Evolutionary conservation across 1,140 invertebrate genomes (phyloP), one percentile per base, ranked within the genome.

Genomic region (Heterodera carotae): DNA sequence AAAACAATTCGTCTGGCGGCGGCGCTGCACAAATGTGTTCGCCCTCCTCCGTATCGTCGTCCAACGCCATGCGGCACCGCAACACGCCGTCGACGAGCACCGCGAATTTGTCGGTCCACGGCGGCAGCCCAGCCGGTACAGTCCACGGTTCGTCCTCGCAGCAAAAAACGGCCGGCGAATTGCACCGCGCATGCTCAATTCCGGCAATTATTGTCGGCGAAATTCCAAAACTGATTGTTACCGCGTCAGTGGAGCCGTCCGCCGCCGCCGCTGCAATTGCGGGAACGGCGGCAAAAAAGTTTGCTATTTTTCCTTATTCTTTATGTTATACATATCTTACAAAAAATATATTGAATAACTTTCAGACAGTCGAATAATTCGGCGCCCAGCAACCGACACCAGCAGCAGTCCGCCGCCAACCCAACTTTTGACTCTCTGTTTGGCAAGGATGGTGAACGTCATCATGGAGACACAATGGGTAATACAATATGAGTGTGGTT

Each of bases 141-240:
- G 3, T 31, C 72, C 10, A 8, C 25, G 59, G 64, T 56, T 36
- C n/a, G 33, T 68, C 34, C 34, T 39, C 36, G 29, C 75, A 33
- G 6, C 75, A 66, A 34, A 27, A 66, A 66, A 66, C 25, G 8
- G 25, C 27, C 29, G 64, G 39, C n/a, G 82, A 83, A 77, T 77
- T 83, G 33, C 83, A 83, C 48, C 36, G 82, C 15, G 82, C 82
- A n/a, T 79, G 82, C 56, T 84, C 82, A 12, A 83, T 83, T 31
- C 82, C 82, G 25, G 83, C 82, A 18, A 83, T 83, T n/a, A 83
- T 83, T 43, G 82, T 83, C 5, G 82, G 82, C 1, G 82, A 83
- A 80, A 83, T 83, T 71, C 82, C 82, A 29, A 84, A 84, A 39
- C 60, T 83, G 22, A 78, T 83, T 22, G 83, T 83, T 25, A 83